phyloP scores from a whole-genome alignment of 2,113 vertebrate genomes.

The Muscicapa adusta region DNA sequence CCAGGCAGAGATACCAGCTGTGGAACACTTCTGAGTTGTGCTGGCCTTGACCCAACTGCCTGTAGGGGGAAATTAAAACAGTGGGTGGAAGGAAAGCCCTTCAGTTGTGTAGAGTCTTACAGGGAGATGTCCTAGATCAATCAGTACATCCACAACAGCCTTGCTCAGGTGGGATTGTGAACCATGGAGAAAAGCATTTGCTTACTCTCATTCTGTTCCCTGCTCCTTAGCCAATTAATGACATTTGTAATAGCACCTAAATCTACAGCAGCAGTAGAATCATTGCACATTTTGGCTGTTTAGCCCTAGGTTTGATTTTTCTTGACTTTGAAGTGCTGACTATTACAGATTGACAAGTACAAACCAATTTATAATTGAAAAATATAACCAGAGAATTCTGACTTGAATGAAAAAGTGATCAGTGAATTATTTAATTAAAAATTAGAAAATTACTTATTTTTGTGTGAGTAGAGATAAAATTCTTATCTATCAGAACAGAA shows the following conservation, averaged over 20 bases:
- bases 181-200: background rate
- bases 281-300: background rate
- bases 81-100: background rate
- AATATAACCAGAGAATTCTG: background rate
- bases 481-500: background rate
- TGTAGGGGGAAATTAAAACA: background rate
- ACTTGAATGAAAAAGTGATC: fast-evolving
- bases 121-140: background rate
- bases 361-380: background rate
- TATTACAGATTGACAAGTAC: background rate
- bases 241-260: background rate
- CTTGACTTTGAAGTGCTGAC: background rate
- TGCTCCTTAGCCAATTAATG: background rate
- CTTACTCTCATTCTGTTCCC: background rate
- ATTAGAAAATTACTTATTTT: background rate
- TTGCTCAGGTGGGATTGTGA: background rate
- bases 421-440: background rate
- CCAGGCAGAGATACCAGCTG: background rate
- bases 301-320: background rate
- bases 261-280: background rate
- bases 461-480: background rate
- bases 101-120: background rate
- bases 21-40: background rate
- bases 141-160: fast-evolving
- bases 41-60: background rate